phyloP scores from a whole-genome alignment of 2,797 vertebrate species.

The Chelidonichthys spinosus region DNA sequence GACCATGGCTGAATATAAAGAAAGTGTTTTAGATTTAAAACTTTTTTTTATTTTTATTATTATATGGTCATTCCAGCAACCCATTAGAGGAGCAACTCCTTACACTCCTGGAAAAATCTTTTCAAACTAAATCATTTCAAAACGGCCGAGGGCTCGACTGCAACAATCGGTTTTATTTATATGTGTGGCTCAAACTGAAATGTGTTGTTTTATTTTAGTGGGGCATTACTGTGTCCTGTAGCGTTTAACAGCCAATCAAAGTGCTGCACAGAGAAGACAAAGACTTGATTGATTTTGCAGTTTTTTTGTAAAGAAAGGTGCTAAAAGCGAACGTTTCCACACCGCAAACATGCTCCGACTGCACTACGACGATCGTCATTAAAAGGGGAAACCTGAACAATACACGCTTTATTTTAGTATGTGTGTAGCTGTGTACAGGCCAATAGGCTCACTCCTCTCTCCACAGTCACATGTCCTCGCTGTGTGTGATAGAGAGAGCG shows the following conservation, averaged over 20 bases:
- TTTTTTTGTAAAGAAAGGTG: no score
- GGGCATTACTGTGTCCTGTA: no score
- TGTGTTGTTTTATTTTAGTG: no score
- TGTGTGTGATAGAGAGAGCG: slow-evolving; percentile 64
- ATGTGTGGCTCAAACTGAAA: no score
- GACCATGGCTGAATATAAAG: slow-evolving; percentile 62
- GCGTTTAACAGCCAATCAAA: no score
- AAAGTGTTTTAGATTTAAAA: slow-evolving; percentile 54
- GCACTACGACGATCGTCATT: neutral
- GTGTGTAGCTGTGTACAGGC: slow-evolving; percentile 18
- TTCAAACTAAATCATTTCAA: neutral
- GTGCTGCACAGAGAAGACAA: neutral
- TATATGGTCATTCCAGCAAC: slow-evolving; percentile 8
- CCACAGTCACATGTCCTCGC: slow-evolving; percentile 57
- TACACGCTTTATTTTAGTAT: neutral
- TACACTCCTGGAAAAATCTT: neutral
- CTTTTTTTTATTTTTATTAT: slow-evolving; percentile 20
- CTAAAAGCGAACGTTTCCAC: neutral
- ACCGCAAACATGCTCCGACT: slow-evolving; percentile 3
- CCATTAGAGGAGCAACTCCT: slow-evolving; percentile 14
- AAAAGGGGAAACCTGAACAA: neutral
- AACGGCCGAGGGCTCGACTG: no score
- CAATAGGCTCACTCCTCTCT: slow-evolving; percentile 35
- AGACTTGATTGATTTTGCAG: neutral
- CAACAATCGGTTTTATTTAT: no score